Evolutionary conservation across 2,888 invertebrate genomes (phyloP), one percentile per base, ranked within the genome.

Genomic region (Boloria euphrosyne): DNA sequence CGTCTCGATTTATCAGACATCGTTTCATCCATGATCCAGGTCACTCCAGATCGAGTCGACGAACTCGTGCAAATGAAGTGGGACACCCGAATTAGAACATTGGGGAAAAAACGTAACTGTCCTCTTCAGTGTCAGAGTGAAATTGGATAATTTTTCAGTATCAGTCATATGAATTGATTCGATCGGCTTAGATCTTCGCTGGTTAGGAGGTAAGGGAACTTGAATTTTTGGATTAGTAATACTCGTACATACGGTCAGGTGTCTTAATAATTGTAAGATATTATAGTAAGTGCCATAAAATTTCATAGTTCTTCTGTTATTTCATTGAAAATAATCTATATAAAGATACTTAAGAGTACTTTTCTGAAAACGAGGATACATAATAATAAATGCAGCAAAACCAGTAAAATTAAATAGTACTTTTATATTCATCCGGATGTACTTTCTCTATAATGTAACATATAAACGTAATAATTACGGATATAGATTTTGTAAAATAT

Each of bases 71-170:
- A 6, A 17, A 53, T 57, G 47, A 70, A 65, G 54, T 65, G 62
- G 67, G 49, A 14, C 62, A 62, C 27, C 47, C 22, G 31, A 65
- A 65, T 44, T 68, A 43, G 65, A 44, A 44, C 62, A 64, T 43
- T 51, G 58, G 68, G 65, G 65, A 68, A 65, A n/a, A 61, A 43
- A 58, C 52, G 18, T 18, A 22, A 44, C 18, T 44, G 7, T 18
- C 38, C 22, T 64, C n/a, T 31, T 50, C n/a, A n/a, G 13, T 51
- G 17, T 31, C n/a, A 55, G 31, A 14, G 49, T 13, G 6, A 7
- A n/a, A n/a, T n/a, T n/a, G n/a, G n/a, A 54, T 38, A 54, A 17
- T 0, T 7, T 38, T 31, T 4, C 5, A 22, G 22, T 22, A 22
- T 22, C 10, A 10, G 10, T 2, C 10, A 38, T 38, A 38, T 7